Base-by-base conservation (phyloP, 1,140 invertebrate species). In the Steinernema khuongi region DNA sequence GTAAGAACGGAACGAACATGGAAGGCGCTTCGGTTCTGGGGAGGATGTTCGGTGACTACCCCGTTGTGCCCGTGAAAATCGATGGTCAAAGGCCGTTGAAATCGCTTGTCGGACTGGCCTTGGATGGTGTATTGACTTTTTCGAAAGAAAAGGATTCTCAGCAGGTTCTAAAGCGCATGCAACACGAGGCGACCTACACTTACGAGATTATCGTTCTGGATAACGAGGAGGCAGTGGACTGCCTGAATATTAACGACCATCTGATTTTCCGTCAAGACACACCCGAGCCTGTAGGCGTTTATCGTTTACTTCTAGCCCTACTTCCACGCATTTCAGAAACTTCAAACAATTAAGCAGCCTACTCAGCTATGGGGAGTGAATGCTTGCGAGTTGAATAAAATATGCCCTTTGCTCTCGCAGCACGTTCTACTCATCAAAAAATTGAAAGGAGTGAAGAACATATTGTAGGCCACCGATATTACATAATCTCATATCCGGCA, bases 1-100 rank as follows among this genome's bases (percentile, higher is more conserved):
- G 82, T 28, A 83, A 83, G 68, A 79, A 84, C 41, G 81, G 81
- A n/a, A 83, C 82, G 36, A 83, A 83, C 67, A 79, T 81, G 26
- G 83, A 85, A 32, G 82, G 82, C 0, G 83, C 80, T 17, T 66
- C 84, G 29, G 81, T 82, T 1, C 70, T 83, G n/a, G 82, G 72
- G n/a, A 36, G 83, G 43, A 79, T 69, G 0, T 83, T 84, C 70
- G 67, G 80, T 22, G 82, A 83, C 43, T 74, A 78, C 60, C 77
- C 82, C 1, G 82, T 84, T 1, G 76, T 84, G 44, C 80, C 83
- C 18, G 74, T 83, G 29, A 66, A 69, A 41, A 72, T 83, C 4
- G 67, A 29, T 19, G 43, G 74, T 77, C 11, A 78, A 75, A 41
- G 14, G 30, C 17, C 76, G 2, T 26, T 60, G 50, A 60, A 60